Evolutionary conservation across 35 echinoderm and acorn worm genomes (phyloP).

Genomic region (Lytechinus pictus): DNA sequence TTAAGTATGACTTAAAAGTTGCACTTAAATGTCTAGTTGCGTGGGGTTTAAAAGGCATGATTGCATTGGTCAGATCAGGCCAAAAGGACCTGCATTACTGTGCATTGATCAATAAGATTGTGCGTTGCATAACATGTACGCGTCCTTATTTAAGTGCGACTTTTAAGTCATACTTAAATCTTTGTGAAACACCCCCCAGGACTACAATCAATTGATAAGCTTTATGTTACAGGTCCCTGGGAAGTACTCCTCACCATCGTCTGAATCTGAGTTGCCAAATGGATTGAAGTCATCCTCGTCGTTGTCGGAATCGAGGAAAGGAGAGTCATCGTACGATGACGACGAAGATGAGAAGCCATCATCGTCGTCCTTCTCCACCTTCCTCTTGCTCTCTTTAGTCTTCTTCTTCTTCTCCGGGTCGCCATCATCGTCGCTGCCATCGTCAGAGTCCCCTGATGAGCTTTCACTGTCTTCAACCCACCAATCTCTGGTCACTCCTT

Average conservation of each 20-base stretch:
- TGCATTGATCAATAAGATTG: no score
- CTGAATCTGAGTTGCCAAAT: conserved; percentile 82
- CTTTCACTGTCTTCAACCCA: conserved; percentile 57
- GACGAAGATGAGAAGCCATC: conserved; percentile 55
- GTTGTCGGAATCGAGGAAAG: conserved; percentile 43
- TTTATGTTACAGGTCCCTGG: not conserved
- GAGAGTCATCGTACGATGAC: conserved; percentile 24
- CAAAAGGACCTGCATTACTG: no score
- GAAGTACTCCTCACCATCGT: conserved; percentile 75
- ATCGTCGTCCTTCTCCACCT: conserved; percentile 55
- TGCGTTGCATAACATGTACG: no score
- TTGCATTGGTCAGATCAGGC: no score
- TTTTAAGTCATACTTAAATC: no score
- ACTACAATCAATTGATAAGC: no score
- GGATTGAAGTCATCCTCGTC: conserved; percentile 96
- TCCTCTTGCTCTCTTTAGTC: conserved; percentile 40
- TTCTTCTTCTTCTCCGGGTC: conserved; percentile 38
- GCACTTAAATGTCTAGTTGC: no score
- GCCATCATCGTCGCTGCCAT: not conserved
- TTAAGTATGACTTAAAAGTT: no score
- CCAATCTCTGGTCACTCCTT: conserved; percentile 53
- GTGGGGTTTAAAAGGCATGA: no score
- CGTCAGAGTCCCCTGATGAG: conserved; percentile 11
- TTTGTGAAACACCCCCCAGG: no score
- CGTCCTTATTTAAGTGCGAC: no score